Percentiles rank a stretch among this genome's conserved stretches.
Evolutionary conservation across 35 echinoderm and acorn worm genomes (phyloP).

Genomic region (Apostichopus parvimensis): DNA sequence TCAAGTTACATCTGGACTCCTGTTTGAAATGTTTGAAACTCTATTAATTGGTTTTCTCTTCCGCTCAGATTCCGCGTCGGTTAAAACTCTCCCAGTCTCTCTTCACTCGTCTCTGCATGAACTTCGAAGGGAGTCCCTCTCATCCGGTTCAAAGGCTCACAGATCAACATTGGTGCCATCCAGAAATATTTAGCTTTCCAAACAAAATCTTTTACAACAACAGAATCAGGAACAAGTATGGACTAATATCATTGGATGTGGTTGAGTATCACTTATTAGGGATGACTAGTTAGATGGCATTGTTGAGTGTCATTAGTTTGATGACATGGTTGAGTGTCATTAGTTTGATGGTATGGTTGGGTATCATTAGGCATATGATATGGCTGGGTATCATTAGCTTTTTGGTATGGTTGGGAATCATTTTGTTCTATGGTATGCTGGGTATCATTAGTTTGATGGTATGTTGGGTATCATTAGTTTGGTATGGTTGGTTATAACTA

Average conservation of each 20-base stretch:
- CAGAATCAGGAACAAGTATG: slow-evolving; percentile 29
- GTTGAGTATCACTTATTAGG: too few species aligned
- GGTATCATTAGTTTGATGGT: too few species aligned
- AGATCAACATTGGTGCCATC: slow-evolving; percentile 41
- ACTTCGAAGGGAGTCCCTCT: slow-evolving; percentile 1
- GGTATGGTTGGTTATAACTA: too few species aligned
- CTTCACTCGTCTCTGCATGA: slow-evolving; percentile 31
- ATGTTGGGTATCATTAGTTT: too few species aligned
- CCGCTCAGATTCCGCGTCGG: not conserved
- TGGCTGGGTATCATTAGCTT: not conserved
- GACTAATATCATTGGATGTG: not conserved
- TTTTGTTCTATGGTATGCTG: too few species aligned
- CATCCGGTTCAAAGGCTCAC: slow-evolving; percentile 18
- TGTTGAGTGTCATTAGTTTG: too few species aligned
- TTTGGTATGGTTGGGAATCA: not conserved
- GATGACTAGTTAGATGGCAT: too few species aligned
- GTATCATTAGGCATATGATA: too few species aligned
- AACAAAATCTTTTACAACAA: slow-evolving; percentile 45
- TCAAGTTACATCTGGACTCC: too few species aligned
- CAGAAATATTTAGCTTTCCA: slow-evolving; percentile 43
- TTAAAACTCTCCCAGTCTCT: slow-evolving; percentile 35
- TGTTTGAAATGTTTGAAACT: too few species aligned
- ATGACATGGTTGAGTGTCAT: too few species aligned
- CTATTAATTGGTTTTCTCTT: not conserved
- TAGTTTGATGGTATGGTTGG: too few species aligned